These are phyloP conservation scores for Seriola dumerili DNA, from an alignment of 2,113 vertebrate genomes.

Conservation along the genomic window DNA sequence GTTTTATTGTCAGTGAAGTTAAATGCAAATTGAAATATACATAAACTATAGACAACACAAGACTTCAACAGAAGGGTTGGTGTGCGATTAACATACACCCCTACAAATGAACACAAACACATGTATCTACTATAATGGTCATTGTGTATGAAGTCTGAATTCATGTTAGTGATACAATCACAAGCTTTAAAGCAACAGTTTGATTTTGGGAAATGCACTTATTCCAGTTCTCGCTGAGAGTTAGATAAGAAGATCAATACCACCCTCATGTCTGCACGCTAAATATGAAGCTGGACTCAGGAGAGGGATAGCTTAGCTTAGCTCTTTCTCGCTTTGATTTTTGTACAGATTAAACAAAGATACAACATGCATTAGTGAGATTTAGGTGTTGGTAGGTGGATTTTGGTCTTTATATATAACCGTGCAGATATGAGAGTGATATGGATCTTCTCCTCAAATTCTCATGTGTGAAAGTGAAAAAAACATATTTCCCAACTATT, in stretches of 20 bases:
- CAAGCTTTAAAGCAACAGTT: not conserved
- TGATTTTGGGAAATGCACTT: not conserved
- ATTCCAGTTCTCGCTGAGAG: not conserved
- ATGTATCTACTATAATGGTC: constrained; percentile 15
- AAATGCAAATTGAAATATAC: constrained; percentile 29
- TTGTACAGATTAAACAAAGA: not conserved
- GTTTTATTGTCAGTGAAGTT: constrained; percentile 44
- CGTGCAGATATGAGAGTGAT: not conserved
- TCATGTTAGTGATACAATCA: not conserved
- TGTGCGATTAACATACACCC: constrained; percentile 20
- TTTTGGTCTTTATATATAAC: not conserved
- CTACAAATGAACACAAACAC: not conserved
- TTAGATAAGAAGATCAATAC: too few species aligned
- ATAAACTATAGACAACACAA: constrained; percentile 12
- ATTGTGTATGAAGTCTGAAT: not conserved
- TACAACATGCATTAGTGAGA: too few species aligned
- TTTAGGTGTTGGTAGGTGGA: too few species aligned
- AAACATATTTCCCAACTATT: not conserved
- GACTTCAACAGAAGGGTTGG: not conserved
- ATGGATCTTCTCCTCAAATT: not conserved
- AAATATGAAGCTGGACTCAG: too few species aligned
- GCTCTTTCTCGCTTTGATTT: too few species aligned
- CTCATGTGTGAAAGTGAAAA: not conserved
- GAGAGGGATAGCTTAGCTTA: too few species aligned
- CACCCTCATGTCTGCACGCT: too few species aligned